Evolutionary conservation across 2,888 invertebrate genomes (phyloP).

Genomic region (Luperina nickerlii): DNA sequence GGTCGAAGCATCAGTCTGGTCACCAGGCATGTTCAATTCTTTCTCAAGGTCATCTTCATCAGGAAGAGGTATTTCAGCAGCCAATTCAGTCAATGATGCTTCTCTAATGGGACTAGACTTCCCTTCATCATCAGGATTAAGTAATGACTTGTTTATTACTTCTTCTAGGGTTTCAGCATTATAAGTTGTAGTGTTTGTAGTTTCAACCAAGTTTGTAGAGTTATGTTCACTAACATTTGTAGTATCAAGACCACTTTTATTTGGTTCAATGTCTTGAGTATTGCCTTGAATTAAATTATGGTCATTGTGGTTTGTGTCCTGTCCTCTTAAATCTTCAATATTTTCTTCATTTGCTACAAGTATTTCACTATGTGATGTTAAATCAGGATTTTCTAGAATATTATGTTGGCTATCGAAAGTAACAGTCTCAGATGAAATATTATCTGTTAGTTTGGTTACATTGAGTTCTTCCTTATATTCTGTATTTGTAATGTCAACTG

Average conservation of each 20-base stretch:
- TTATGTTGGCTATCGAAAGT: conserved; percentile 6
- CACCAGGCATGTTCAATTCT: conserved; percentile 44
- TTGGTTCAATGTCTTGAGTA: conserved; percentile 12
- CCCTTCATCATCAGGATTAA: conserved; percentile 21
- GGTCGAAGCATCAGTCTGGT: conserved; percentile 4
- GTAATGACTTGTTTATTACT: conserved; percentile 26
- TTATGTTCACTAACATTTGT: conserved; percentile 1
- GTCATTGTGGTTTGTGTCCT: background rate
- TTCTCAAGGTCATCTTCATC: conserved; percentile 77
- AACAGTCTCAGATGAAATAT: conserved; percentile 3
- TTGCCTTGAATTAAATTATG: conserved; percentile 14
- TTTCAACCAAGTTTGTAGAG: conserved; percentile 5
- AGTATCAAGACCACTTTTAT: conserved; percentile 5
- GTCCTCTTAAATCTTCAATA: conserved; percentile 7
- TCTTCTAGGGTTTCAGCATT: conserved; percentile 24
- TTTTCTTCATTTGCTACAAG: conserved; percentile 14
- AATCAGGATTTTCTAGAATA: conserved; percentile 6
- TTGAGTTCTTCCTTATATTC: conserved; percentile 22
- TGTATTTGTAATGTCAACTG: conserved; percentile 19
- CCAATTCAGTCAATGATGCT: conserved; percentile 55
- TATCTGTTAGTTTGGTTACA: conserved; percentile 20
- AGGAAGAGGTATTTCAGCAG: conserved; percentile 75
- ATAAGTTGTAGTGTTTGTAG: conserved; percentile 6
- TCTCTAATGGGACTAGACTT: conserved; percentile 32
- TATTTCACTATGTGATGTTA: conserved; percentile 16